Percentiles rank a stretch among this genome's conserved stretches.
Evolutionary conservation across 2,888 invertebrate species (phyloP).

Genomic region (Phalera bucephala): DNA sequence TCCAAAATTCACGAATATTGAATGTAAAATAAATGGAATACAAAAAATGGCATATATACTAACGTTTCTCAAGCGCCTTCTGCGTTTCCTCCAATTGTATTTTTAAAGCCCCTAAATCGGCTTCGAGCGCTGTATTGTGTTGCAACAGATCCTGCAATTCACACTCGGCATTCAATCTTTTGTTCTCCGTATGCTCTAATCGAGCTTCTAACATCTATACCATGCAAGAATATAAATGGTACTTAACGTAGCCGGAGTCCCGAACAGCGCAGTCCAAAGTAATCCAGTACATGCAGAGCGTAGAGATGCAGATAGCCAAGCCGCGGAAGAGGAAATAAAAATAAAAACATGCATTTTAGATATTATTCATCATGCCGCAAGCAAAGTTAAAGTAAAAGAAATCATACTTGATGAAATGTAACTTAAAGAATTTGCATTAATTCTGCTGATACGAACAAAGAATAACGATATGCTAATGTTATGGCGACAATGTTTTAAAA

Average conservation of each 20-base stretch:
- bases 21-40: too few relatives aligned
- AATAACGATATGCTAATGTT: too few relatives aligned
- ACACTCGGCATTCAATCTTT: constrained; percentile 85
- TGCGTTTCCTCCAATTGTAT: constrained; percentile 68
- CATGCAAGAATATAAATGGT: constrained; percentile 34
- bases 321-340: constrained; percentile 47
- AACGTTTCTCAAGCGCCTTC: constrained; percentile 62
- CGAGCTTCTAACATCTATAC: constrained; percentile 84
- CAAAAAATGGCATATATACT: too few relatives aligned
- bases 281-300: constrained; percentile 35
- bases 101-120: constrained; percentile 79
- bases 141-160: constrained; percentile 84
- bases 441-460: too few relatives aligned
- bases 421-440: too few relatives aligned
- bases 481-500: too few relatives aligned
- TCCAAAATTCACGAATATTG: too few relatives aligned
- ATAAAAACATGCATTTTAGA: constrained; percentile 75
- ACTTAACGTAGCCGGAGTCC: constrained; percentile 46
- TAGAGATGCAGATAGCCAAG: constrained; percentile 45
- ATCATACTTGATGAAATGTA: not conserved
- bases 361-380: constrained; percentile 15
- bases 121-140: constrained; percentile 86
- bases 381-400: constrained; percentile 5
- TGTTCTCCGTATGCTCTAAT: constrained; percentile 84
- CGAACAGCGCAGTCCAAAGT: constrained; percentile 28